Percentiles rank a stretch among this genome's conserved stretches.
Conservation (phyloP, 2,797 vertebrate species). For the Characodon lateralis region DNA sequence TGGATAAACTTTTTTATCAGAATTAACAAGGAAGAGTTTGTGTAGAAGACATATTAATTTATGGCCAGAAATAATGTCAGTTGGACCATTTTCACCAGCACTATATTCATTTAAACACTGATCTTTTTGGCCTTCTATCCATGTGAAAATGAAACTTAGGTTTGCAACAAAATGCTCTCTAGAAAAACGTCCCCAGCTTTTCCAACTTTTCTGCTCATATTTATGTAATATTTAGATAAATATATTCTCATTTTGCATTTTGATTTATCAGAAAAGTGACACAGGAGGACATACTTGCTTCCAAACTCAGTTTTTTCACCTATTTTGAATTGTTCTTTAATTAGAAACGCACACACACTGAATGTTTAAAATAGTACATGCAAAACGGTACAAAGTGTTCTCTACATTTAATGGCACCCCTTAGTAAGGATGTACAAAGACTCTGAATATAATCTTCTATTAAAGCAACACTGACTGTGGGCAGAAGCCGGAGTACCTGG, state of each 20-base stretch:
- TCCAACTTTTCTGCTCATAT: neutral
- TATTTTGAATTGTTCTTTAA: neutral
- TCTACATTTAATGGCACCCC: too few species aligned
- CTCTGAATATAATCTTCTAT: neutral
- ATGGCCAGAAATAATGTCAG: too few species aligned
- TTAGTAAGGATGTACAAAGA: too few species aligned
- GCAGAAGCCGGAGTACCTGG: too few species aligned
- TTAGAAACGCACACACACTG: neutral
- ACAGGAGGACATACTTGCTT: neutral
- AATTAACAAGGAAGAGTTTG: too few species aligned
- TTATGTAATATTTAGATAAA: neutral
- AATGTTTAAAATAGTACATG: neutral
- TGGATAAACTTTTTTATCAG: too few species aligned
- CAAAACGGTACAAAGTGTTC: too few species aligned
- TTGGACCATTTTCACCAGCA: too few species aligned
- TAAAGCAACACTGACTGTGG: neutral
- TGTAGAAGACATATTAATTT: too few species aligned
- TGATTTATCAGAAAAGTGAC: neutral
- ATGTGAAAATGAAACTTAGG: neutral
- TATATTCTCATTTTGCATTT: neutral
- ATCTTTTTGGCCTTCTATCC: too few species aligned
- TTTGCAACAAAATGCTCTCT: neutral
- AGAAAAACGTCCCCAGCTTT: neutral
- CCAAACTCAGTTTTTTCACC: neutral
- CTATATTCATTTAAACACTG: too few species aligned